These are phyloP conservation scores for Willowsia nigromaculata DNA, from an alignment of 2,888 invertebrate genomes.

Conservation along the genomic window DNA sequence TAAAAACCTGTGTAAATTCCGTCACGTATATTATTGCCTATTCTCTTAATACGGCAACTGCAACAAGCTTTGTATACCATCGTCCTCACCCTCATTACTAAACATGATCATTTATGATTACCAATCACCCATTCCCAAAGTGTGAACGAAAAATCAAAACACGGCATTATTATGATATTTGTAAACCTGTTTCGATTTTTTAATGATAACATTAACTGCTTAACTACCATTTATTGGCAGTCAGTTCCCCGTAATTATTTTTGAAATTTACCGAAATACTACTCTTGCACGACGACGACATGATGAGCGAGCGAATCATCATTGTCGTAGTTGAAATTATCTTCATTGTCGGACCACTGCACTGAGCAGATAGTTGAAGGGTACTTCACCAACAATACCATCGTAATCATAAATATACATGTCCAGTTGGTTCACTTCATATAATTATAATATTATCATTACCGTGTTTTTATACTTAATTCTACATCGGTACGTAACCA, in stretches of 20 bases:
- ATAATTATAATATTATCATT: conserved; percentile 54
- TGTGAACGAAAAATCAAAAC: neutral
- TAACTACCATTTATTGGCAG: conserved; percentile 9
- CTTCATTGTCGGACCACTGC: neutral
- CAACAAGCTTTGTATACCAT: too few relatives aligned
- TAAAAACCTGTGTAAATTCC: neutral
- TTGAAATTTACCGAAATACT: neutral
- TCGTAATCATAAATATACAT: conserved; percentile 31
- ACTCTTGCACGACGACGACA: neutral
- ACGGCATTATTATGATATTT: neutral
- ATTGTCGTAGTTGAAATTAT: neutral
- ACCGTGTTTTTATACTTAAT: neutral
- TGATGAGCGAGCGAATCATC: neutral
- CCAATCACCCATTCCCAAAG: neutral
- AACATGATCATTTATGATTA: conserved; percentile 13
- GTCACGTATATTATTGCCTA: conserved; percentile 1
- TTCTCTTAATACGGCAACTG: neutral
- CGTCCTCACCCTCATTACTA: neutral
- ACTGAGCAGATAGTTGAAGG: too few relatives aligned
- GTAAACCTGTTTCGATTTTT: conserved; percentile 43
- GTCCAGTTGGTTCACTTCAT: neutral
- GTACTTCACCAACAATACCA: neutral
- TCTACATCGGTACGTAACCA: neutral
- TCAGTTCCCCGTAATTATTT: neutral
- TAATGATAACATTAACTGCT: conserved; percentile 25